A percentile compares a stretch with the other conserved stretches of the same genome.
These are phyloP conservation scores for Leptosomus discolor DNA, from an alignment of 2,113 vertebrate genomes.

Conservation along the genomic window DNA sequence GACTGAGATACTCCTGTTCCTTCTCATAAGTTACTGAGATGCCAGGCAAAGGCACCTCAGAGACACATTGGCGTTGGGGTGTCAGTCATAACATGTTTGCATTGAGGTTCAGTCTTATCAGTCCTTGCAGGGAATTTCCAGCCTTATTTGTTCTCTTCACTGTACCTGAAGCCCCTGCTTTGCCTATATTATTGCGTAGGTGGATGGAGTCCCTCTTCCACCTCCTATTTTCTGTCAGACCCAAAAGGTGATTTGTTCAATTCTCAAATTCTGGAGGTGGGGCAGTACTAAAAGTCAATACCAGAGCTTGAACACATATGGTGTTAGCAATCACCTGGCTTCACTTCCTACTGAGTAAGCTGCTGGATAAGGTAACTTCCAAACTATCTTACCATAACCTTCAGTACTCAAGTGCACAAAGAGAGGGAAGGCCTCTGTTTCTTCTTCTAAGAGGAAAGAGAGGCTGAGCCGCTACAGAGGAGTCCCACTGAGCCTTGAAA, in stretches of 20 bases:
- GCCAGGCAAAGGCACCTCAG: background rate
- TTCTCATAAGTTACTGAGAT: background rate
- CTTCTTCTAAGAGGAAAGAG: background rate
- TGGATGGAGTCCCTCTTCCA: background rate
- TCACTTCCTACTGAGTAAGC: background rate
- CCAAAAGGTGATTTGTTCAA: background rate
- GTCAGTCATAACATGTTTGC: background rate
- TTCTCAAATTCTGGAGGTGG: background rate
- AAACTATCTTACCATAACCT: background rate
- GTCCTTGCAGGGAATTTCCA: background rate
- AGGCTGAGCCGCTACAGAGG: background rate
- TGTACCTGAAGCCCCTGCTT: background rate
- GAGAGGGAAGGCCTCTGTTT: background rate
- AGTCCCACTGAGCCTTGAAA: background rate
- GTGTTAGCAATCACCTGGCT: background rate
- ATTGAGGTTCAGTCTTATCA: background rate
- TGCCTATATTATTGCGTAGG: background rate
- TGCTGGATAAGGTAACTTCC: background rate
- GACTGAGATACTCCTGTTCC: accelerated
- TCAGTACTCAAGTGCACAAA: background rate
- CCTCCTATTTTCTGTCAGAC: background rate
- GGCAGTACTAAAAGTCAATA: background rate
- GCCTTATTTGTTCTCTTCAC: background rate
- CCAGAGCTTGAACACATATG: background rate
- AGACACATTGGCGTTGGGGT: background rate